Evolutionary conservation across 1,140 invertebrate genomes (phyloP).

Genomic region (Brachionus calyciflorus): DNA sequence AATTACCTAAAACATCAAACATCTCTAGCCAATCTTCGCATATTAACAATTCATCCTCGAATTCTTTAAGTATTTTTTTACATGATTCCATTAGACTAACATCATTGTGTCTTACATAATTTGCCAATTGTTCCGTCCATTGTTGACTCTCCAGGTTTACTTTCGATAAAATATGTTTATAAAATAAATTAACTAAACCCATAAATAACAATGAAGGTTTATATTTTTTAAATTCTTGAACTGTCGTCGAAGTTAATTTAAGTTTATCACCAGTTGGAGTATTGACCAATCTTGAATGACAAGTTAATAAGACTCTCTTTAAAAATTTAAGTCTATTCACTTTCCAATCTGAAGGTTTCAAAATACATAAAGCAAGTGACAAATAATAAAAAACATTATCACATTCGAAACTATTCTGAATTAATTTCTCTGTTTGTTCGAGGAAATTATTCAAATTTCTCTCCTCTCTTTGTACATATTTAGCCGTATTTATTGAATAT

Average conservation of each 20-base stretch:
- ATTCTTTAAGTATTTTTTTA: slow-evolving; percentile 71
- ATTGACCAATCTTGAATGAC: slow-evolving; percentile 68
- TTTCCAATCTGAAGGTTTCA: slow-evolving; percentile 71
- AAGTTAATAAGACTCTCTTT: slow-evolving; percentile 72
- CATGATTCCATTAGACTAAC: slow-evolving; percentile 80
- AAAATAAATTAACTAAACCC: slow-evolving; percentile 73
- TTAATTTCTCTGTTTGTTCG: slow-evolving; percentile 64
- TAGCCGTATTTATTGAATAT: slow-evolving; percentile 87
- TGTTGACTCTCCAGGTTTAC: not conserved
- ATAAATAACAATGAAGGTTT: slow-evolving; percentile 82
- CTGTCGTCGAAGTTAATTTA: slow-evolving; percentile 58
- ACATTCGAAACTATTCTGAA: slow-evolving; percentile 77
- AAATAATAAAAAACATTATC: slow-evolving; percentile 84
- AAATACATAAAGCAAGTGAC: slow-evolving; percentile 74
- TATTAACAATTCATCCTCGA: slow-evolving; percentile 82
- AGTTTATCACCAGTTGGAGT: slow-evolving; percentile 51
- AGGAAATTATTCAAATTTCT: slow-evolving; percentile 70
- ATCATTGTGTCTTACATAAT: slow-evolving; percentile 90
- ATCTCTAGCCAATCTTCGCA: slow-evolving; percentile 84
- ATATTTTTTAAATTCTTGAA: slow-evolving; percentile 76
- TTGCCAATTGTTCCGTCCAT: slow-evolving; percentile 82
- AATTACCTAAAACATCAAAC: slow-evolving; percentile 71
- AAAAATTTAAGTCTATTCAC: slow-evolving; percentile 70
- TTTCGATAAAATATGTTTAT: slow-evolving; percentile 64
- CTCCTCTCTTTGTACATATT: slow-evolving; percentile 72